Evolutionary conservation across 1,140 invertebrate genomes (phyloP), one percentile per base, ranked within the genome.

Genomic region (Lethrus apterus): DNA sequence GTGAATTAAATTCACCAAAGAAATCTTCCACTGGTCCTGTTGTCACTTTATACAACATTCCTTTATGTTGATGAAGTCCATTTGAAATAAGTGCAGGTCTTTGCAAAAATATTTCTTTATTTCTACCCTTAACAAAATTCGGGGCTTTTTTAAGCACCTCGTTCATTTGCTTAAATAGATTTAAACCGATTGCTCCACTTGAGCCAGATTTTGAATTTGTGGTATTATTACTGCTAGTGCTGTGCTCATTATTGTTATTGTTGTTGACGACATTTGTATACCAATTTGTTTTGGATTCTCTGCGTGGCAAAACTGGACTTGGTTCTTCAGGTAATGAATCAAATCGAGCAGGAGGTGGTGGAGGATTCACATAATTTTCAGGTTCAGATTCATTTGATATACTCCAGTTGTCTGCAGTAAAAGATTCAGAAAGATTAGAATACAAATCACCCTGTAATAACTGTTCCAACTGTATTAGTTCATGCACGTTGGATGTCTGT

Each of bases 291-390:
- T 46, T 56, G 4, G 47, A 54, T 44, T 58, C 50, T 34, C 15
- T 10, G 30, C 14, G 41, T 38, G 30, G 19, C 48, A 42, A 29
- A 11, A 29, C 21, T 2, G 17, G 26, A 15, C 35, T 43, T 50
- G 56, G 53, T 20, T 62, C 56, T 42, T 57, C 56, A 1, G 55
- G 57, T 7, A 66, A 49, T 5, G 73, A 74, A 50, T 75, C 71
- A 26, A 67, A 68, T 40, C 73, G 59, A 0, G 62, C 66, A 2
- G 74, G 74, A 3, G 72, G 72, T 14, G 66, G 54, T 8, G 73
- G 73, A 4, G 72, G 70, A 26, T 52, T 60, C 8, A 63, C 54
- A n/a, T 68, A 63, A 19, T 66, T 63, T 50, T 67, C 63, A n/a
- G 42, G 33, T 40, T 60, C 52, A 1, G 63, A 55, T 52, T 65